A percentile compares a stretch with the other conserved stretches of the same genome.
These are phyloP conservation scores for Heliocidaris erythrogramma DNA, from an alignment of 35 echinoderm and acorn worm species.

Conservation along the genomic window DNA sequence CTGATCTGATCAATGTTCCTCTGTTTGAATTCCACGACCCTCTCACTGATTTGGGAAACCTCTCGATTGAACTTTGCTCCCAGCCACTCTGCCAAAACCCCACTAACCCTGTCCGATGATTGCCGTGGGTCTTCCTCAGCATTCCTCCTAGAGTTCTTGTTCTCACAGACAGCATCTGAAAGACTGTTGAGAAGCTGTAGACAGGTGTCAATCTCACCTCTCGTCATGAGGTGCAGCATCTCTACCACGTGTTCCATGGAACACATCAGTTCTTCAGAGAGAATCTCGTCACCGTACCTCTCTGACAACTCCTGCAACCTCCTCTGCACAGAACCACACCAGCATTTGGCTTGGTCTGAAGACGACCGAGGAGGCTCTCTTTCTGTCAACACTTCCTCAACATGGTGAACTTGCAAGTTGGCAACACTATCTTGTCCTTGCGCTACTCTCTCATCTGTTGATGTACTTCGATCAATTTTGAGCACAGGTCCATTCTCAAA, in stretches of 20 bases:
- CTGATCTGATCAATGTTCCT: conserved; percentile 44
- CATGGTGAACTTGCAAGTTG: background rate
- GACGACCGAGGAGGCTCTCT: background rate
- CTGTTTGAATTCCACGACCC: conserved; percentile 46
- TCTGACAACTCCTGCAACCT: background rate
- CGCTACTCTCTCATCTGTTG: background rate
- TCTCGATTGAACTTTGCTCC: conserved; percentile 12
- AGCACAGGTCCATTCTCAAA: conserved; percentile 13
- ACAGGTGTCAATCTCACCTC: background rate
- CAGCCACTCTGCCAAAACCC: conserved; percentile 17
- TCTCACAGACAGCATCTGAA: background rate
- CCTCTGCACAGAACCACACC: background rate
- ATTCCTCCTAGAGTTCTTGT: background rate
- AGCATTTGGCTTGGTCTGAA: background rate
- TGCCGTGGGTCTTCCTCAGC: background rate
- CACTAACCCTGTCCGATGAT: background rate
- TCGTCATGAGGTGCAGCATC: background rate
- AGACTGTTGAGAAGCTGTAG: background rate
- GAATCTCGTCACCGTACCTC: background rate
- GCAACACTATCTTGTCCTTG: background rate
- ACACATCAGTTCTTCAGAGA: background rate
- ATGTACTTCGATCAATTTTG: background rate
- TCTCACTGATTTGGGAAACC: background rate
- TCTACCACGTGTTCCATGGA: background rate
- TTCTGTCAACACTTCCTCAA: conserved; percentile 33